Conservation (phyloP, 2,797 vertebrate genomes). For the Ficedula albicollis region DNA sequence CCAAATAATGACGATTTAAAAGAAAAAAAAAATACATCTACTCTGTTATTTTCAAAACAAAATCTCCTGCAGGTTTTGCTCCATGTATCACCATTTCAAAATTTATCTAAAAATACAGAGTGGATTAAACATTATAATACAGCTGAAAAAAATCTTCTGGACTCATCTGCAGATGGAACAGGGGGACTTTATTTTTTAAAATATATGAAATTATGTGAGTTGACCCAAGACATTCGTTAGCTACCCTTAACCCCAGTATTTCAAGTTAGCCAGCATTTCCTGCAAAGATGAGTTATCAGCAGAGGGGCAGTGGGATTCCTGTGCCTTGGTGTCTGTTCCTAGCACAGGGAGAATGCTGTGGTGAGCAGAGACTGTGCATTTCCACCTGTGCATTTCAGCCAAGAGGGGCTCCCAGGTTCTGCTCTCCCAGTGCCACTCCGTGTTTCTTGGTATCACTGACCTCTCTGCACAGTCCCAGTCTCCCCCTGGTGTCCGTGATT, state of each 20-base stretch:
- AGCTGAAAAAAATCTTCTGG: neutral
- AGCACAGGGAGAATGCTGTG: neutral
- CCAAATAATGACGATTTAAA: neutral
- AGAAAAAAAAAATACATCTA: neutral
- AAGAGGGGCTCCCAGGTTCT: neutral
- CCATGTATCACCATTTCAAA: neutral
- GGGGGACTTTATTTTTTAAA: neutral
- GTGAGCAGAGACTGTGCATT: neutral
- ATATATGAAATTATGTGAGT: neutral
- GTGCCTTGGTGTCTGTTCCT: neutral
- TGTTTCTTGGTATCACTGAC: neutral
- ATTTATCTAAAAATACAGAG: neutral
- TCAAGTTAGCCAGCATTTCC: neutral
- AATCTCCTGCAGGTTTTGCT: neutral
- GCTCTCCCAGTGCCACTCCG: fast-evolving
- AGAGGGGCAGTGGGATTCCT: neutral
- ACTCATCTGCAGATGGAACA: neutral
- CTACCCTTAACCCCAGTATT: neutral
- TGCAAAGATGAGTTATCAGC: neutral
- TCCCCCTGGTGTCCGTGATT: too few relatives aligned
- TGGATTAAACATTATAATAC: neutral
- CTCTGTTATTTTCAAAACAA: neutral
- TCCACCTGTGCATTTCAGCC: neutral
- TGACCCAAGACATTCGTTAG: neutral
- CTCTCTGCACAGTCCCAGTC: neutral